These are phyloP conservation scores for Drosophila hydei DNA, from an alignment of 1,140 invertebrate species.

Conservation along the genomic window DNA sequence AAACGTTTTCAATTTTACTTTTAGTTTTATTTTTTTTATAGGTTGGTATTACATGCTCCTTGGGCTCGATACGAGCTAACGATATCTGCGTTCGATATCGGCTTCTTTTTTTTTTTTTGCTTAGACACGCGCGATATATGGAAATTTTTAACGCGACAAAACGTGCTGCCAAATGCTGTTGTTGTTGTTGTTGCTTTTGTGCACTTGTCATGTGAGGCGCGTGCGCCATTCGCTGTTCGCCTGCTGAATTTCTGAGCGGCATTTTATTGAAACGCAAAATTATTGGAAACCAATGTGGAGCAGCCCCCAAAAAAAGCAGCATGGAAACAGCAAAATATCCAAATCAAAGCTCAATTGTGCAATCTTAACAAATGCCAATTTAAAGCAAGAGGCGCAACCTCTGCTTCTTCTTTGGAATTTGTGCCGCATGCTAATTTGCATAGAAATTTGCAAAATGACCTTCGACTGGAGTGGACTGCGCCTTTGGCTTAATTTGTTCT, in stretches of 20 bases:
- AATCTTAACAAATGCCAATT: constrained; percentile 26
- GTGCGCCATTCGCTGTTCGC: constrained; percentile 55
- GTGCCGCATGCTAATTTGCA: constrained; percentile 8
- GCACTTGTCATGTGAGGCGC: constrained; percentile 63
- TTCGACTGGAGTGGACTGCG: constrained; percentile 33
- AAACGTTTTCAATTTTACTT: constrained; percentile 18
- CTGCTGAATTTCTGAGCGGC: constrained; percentile 62
- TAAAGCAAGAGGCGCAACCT: background rate
- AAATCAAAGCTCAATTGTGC: constrained; percentile 23
- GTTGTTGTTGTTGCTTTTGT: constrained; percentile 13
- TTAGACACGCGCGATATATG: constrained; percentile 70
- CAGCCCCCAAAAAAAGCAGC: constrained; percentile 39
- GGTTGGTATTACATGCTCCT: constrained; percentile 34
- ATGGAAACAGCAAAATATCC: constrained; percentile 19
- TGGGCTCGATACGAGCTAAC: constrained; percentile 33
- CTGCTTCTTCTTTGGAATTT: constrained; percentile 6
- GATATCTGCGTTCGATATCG: constrained; percentile 41
- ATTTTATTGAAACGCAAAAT: constrained; percentile 33
- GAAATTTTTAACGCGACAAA: constrained; percentile 62
- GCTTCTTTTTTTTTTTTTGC: background rate
- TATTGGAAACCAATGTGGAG: constrained; percentile 51
- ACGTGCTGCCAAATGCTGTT: constrained; percentile 56
- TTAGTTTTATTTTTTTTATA: constrained; percentile 5
- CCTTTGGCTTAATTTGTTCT: constrained; percentile 1
- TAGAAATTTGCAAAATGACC: constrained; percentile 18